Base-by-base conservation (phyloP, 2,113 vertebrate species). In the Antidorcas marsupialis region DNA sequence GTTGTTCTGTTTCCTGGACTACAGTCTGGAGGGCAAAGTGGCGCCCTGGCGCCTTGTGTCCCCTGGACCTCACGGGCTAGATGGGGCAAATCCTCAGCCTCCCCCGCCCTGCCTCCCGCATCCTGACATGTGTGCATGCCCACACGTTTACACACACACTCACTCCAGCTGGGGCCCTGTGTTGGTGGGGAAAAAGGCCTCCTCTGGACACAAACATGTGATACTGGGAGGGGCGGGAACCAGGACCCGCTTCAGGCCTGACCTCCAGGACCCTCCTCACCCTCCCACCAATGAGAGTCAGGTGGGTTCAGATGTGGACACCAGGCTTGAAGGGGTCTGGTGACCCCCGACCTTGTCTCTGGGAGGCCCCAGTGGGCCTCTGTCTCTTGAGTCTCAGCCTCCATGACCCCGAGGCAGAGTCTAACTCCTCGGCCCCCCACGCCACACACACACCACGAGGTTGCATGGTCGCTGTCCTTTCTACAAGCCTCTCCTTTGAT, bases 361-460 rank as follows among this genome's bases (percentile, higher is more conserved):
- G 36, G 33, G 33, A 79, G 85, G 43, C 36, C 64, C 76, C 64
- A 53, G 91, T 82, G 50, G 47, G 78, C 30, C 11, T 21, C 86
- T 33, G 55, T 79, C 85, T 89, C 12, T 0, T 0, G 3, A 36
- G 4, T 52, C 45, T 30, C 12, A 9, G 93, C 52, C 59, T 45
- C 43, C 17, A 8, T 62, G 62, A 53, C n/a, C 62, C 33, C 2
- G 10, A 64, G 21, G 43, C 60, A 7, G 79, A 76, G 83, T 43
- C 87, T 94, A 4, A 87, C 62, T 47, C 57, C 52, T 7, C 0
- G 10, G 87, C 33, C 43, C 28, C 19, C 67, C 6, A 30, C 33
- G 0, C 87, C 1, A 1, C 71, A 7, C 2, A 1, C 28, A 5
- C 1, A 0, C 57, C 13, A 2, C 5, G 57, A 59, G 87, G 36